Evolutionary conservation across 2,113 vertebrate genomes (phyloP).

Genomic region (Hucho hucho): DNA sequence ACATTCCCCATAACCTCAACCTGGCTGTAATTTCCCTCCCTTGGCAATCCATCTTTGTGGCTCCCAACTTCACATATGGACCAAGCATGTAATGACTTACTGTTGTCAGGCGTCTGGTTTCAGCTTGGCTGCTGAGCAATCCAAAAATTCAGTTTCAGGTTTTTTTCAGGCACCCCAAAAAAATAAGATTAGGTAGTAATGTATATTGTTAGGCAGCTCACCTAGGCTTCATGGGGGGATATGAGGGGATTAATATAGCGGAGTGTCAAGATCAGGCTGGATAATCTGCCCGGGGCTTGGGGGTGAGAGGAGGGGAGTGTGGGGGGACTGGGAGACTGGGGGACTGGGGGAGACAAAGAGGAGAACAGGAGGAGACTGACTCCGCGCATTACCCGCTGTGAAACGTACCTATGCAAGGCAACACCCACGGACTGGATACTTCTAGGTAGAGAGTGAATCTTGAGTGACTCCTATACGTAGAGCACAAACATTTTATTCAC

Average conservation of each 20-base stretch:
- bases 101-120: constrained; percentile 20
- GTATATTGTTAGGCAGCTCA: constrained; percentile 46
- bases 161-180: not conserved
- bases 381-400: constrained; percentile 7
- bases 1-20: not conserved
- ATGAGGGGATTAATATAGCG: constrained; percentile 53
- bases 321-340: constrained; percentile 36
- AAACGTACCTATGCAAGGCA: not conserved
- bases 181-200: constrained; percentile 42
- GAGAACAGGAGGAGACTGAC: constrained; percentile 42
- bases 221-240: constrained; percentile 42
- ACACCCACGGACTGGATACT: not conserved
- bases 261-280: constrained; percentile 64
- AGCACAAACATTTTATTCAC: not conserved
- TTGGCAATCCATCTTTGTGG: constrained; percentile 17
- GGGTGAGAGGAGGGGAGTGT: not conserved
- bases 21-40: constrained; percentile 14
- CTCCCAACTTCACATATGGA: constrained; percentile 23
- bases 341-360: constrained; percentile 32
- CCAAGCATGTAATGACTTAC: constrained; percentile 22
- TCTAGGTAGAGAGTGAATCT: not conserved
- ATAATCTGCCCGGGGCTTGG: constrained; percentile 56
- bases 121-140: constrained; percentile 33
- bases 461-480: not conserved
- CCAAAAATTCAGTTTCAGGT: constrained; percentile 29